Base-by-base conservation (phyloP, 2,888 invertebrate genomes). In the Hirtodrosophila cameraria region DNA sequence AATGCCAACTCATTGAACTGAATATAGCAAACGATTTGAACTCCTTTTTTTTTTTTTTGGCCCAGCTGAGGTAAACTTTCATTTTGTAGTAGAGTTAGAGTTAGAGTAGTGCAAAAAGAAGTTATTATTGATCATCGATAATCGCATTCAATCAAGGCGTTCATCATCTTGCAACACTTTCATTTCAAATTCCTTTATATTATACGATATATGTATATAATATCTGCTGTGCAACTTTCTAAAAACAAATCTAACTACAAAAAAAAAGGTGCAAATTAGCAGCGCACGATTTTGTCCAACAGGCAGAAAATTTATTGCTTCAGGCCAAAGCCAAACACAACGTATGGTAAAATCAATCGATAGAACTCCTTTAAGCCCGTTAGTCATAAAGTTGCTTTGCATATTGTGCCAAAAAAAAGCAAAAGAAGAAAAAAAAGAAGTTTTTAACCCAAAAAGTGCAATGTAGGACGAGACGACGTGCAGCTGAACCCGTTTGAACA, bases 261-360 rank as follows among this genome's bases (percentile, higher is more conserved):
- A n/a, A n/a, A 64, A 68, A 69, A 71, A 81, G 81, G 86, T 82
- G 81, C 80, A 86, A 82, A 82, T 82, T 82, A 86, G 66, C 38
- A 48, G 75, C 75, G 77, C 86, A 82, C 86, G 81, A 81, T 54
- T 86, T 65, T 48, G 33, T 50, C 25, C 58, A 71, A 31, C 36
- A 55, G 53, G 43, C 58, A 39, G 41, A 45, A 43, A 74, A 68
- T 48, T 69, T 62, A 65, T 77, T 59, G 61, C 81, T 58, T 16
- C 55, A 30, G 62, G 84, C 63, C 43, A 38, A 35, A 15, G 54
- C 27, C 27, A n/a, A n/a, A n/a, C 48, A 25, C 25, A 45, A 54
- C 38, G 27, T n/a, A 63, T 71, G 64, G 66, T 54, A 77, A 81
- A 82, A 82, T 86, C 81, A 82, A 82, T 86, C 59, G 71, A 54